A percentile compares a stretch with the other conserved stretches of the same genome.
These are phyloP conservation scores for Anastrepha obliqua DNA, from an alignment of 1,140 invertebrate genomes.

Conservation along the genomic window DNA sequence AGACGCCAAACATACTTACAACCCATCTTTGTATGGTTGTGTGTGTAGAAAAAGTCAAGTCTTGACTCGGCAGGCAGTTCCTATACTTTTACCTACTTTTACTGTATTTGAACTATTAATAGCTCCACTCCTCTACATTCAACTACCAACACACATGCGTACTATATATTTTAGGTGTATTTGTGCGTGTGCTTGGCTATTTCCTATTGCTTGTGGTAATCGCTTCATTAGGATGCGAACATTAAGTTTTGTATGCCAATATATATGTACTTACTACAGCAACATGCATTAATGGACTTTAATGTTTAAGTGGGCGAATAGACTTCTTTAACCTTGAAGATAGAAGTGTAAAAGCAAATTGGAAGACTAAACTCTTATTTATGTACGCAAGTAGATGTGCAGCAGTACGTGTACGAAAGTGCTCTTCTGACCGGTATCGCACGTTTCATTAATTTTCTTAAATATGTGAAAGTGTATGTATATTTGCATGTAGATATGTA, in stretches of 20 bases:
- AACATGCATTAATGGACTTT: slow-evolving; percentile 14
- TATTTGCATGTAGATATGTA: background rate
- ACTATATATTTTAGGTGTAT: background rate
- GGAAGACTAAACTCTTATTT: background rate
- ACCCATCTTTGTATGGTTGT: background rate
- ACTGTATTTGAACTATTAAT: slow-evolving; percentile 32
- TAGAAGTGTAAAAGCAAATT: background rate
- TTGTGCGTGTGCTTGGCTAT: background rate
- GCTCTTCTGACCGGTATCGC: background rate
- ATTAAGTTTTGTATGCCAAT: background rate
- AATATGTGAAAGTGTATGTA: background rate
- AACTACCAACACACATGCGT: background rate
- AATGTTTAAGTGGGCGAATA: background rate
- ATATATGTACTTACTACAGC: background rate
- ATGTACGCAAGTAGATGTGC: background rate
- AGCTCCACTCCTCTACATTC: background rate
- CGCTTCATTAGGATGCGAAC: slow-evolving; percentile 39
- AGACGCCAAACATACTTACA: background rate
- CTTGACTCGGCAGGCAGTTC: background rate
- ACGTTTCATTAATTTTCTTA: background rate
- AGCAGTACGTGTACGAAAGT: background rate
- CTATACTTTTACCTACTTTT: background rate
- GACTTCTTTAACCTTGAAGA: background rate
- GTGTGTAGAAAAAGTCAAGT: background rate
- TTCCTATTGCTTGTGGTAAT: slow-evolving; percentile 27